These are phyloP conservation scores for Mustelus asterias DNA, from an alignment of 2,113 vertebrate genomes.

Conservation along the genomic window DNA sequence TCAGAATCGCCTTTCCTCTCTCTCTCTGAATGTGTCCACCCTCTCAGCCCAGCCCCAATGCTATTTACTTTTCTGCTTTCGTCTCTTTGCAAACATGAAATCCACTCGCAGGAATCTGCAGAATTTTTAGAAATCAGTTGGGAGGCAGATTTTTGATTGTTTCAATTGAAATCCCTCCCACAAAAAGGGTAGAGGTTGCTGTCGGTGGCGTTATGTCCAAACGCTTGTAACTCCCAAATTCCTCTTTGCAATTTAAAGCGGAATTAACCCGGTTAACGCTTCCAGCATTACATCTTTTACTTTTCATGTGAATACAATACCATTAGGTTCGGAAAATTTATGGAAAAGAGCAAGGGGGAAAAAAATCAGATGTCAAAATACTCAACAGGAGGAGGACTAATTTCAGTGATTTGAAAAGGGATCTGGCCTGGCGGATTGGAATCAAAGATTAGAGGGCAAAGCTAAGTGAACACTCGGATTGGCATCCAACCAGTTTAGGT, in stretches of 20 bases:
- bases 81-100: not conserved
- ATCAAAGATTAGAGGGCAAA: not conserved
- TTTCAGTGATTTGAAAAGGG: not conserved
- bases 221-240: not conserved
- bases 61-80: not conserved
- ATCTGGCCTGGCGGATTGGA: not conserved
- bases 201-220: not conserved
- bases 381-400: not conserved
- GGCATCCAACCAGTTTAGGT: not conserved
- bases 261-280: not conserved
- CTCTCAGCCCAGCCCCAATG: not conserved
- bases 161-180: not conserved
- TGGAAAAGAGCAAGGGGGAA: not conserved
- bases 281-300: not conserved
- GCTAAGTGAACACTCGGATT: not conserved
- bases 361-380: not conserved
- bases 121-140: not conserved
- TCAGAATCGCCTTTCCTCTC: not conserved
- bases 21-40: not conserved
- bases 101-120: not conserved
- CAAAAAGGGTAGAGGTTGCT: not conserved
- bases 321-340: not conserved
- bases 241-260: not conserved
- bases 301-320: not conserved
- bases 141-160: not conserved